phyloP scores from a whole-genome alignment of 2,797 vertebrate genomes.

The Microcaecilia unicolor region DNA sequence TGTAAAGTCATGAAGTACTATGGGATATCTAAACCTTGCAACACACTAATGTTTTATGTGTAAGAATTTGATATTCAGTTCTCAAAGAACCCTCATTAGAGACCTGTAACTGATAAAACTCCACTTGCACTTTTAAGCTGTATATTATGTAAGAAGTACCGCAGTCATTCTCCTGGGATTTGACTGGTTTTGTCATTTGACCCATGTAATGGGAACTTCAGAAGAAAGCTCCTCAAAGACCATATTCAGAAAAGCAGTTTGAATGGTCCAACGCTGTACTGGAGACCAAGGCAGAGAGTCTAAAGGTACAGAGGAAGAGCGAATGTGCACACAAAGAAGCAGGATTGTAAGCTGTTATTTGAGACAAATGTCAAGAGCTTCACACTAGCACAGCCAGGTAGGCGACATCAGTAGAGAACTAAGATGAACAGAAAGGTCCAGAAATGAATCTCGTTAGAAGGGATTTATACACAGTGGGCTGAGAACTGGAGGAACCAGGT shows the following conservation, averaged over 20 bases:
- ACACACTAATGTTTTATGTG: background rate
- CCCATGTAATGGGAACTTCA: slow-evolving; percentile 12
- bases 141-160: background rate
- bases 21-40: too few relatives aligned
- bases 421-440: too few relatives aligned
- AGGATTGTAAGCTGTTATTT: slow-evolving; percentile 14
- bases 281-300: background rate
- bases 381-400: background rate
- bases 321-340: slow-evolving; percentile 7
- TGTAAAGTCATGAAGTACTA: too few relatives aligned
- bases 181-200: slow-evolving; percentile 14
- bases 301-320: background rate
- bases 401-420: background rate
- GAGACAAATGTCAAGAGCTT: slow-evolving; percentile 22
- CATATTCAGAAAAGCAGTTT: background rate
- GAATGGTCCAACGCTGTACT: background rate
- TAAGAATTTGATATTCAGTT: background rate
- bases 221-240: slow-evolving; percentile 8
- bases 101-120: background rate
- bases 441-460: too few relatives aligned
- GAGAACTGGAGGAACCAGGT: too few relatives aligned
- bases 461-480: too few relatives aligned
- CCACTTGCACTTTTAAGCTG: slow-evolving; percentile 1
- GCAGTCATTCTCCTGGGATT: background rate
- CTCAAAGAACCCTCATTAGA: too few relatives aligned